Conservation (phyloP, 2,113 vertebrate species). For the Etheostoma cragini region DNA sequence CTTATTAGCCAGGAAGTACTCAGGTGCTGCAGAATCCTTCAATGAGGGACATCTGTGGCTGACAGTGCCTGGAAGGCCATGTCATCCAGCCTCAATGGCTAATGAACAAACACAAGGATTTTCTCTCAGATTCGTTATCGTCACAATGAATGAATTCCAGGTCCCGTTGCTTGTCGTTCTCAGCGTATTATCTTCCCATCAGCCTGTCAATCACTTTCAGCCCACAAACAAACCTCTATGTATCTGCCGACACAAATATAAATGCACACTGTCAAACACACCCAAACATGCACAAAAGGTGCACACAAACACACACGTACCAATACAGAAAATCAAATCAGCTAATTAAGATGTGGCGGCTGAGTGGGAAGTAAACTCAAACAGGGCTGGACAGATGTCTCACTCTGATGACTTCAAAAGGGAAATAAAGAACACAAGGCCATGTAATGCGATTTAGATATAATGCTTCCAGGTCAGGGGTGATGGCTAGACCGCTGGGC, state of each 20-base stretch:
- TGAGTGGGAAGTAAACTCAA: conserved; percentile 78
- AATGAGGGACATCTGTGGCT: conserved; percentile 79
- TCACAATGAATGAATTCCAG: conserved; percentile 76
- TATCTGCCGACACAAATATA: conserved; percentile 51
- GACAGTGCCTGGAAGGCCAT: conserved; percentile 74
- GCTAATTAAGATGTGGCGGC: conserved; percentile 78
- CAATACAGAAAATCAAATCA: conserved; percentile 74
- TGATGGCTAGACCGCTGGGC: conserved; percentile 80
- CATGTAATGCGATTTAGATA: conserved; percentile 86
- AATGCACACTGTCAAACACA: conserved; percentile 25
- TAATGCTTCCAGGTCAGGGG: conserved; percentile 86
- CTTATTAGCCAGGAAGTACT: conserved; percentile 77
- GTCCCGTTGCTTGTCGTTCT: conserved; percentile 69
- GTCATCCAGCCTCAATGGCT: conserved; percentile 72
- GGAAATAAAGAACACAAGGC: conserved; percentile 76
- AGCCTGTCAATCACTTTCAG: conserved; percentile 72
- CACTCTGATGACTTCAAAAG: conserved; percentile 81
- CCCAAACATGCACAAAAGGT: conserved; percentile 41
- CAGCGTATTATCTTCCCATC: conserved; percentile 78
- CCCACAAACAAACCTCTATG: conserved; percentile 60
- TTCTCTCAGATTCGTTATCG: conserved; percentile 77
- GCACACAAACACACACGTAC: conserved; percentile 20
- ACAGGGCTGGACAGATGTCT: conserved; percentile 83
- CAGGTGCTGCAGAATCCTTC: conserved; percentile 77
- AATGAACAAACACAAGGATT: conserved; percentile 81